Base-by-base conservation (phyloP, 2,888 invertebrate species). In the Carterocephalus palaemon region DNA sequence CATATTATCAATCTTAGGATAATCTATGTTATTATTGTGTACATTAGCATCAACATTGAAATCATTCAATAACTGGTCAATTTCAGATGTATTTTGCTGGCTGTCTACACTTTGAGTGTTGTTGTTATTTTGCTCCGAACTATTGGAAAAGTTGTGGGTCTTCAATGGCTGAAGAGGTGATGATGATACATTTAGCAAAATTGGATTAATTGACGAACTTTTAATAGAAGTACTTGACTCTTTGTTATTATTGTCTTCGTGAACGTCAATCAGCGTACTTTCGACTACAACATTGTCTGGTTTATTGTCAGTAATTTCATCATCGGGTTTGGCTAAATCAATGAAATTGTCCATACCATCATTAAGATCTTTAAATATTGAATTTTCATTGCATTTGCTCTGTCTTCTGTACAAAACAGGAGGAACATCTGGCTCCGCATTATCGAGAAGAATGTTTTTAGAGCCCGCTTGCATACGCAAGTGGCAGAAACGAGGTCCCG, bases 361-460 rank as follows among this genome's bases (percentile, higher is more conserved):
- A 47, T 67, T 70, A 16, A 83, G 70, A 52, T 84, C 84, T 72
- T 85, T 85, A 48, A 83, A 84, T 40, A 85, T 70, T 1, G 79
- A 69, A 51, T 75, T 83, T 55, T 87, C 87, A 50, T 79, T 83
- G 48, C 81, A 83, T 53, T 83, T 87, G 51, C 80, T 88, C 51
- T 90, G 90, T 5, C 90, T 82, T 48, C 91, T 91, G 59, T 94
- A 94, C 24, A 94, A 78, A 19, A 94, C 90, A 0, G 94, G 93
- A 7, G 92, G 90, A 16, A 92, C 89, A 52, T 89, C 89, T 29
- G 92, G 90, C 56, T 92, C 92, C 19, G 92, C 92, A 60, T 93
- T 94, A 70, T 94, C 94, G 13, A 95, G 79, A 3, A 95, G 78
- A 59, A 95, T 93, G 68, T 94, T 95, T 65, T 92, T 93, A 6